Evolutionary conservation across 2,888 invertebrate genomes (phyloP).

Genomic region (Phaonia tiefii): DNA sequence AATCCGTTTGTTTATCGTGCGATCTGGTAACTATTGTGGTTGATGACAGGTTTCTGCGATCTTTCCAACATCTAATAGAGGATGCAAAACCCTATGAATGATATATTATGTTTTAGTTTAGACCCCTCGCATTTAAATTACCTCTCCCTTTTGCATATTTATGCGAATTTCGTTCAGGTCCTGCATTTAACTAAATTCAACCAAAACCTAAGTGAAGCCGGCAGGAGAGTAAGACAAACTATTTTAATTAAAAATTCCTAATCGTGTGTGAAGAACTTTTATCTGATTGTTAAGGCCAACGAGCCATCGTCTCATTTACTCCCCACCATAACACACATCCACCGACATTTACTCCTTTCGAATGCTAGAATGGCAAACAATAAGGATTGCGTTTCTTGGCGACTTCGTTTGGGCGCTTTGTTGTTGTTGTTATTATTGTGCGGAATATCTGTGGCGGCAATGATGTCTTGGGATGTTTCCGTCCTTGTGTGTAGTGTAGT

Average conservation of each 20-base stretch:
- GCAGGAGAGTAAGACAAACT: slow-evolving; percentile 78
- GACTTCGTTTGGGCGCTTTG: background rate
- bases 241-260: slow-evolving; percentile 81
- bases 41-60: no score
- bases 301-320: slow-evolving; percentile 63
- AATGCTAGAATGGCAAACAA: no score
- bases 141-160: no score
- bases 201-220: slow-evolving; percentile 15
- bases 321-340: slow-evolving; percentile 26
- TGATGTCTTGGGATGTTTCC: slow-evolving; percentile 40
- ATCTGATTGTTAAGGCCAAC: slow-evolving; percentile 70
- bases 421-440: slow-evolving; percentile 14
- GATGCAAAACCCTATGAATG: no score
- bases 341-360: no score
- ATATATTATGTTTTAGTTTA: no score
- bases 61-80: no score
- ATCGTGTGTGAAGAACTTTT: slow-evolving; percentile 81
- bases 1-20: no score
- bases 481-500: slow-evolving; percentile 50
- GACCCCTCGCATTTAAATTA: no score
- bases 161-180: no score
- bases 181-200: slow-evolving; percentile 10
- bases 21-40: no score
- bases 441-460: slow-evolving; percentile 48
- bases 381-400: slow-evolving; percentile 40